These are phyloP conservation scores for Agrenia bidenticulata DNA, from an alignment of 2,888 invertebrate species.

Conservation along the genomic window DNA sequence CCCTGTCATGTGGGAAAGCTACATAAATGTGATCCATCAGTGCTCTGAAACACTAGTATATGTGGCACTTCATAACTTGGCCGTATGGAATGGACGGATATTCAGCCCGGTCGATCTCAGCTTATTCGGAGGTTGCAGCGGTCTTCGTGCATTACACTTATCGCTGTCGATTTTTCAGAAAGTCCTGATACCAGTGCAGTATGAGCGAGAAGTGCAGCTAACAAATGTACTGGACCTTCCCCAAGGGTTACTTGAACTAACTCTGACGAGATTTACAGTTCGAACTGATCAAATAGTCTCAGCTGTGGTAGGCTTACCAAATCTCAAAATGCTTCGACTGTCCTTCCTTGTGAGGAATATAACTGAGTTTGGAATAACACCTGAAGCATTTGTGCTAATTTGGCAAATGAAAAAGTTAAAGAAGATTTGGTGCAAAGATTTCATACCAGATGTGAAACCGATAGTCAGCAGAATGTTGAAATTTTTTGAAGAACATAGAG, in stretches of 20 bases:
- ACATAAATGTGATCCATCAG: neutral
- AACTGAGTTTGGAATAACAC: conserved; percentile 13
- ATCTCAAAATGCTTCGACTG: conserved; percentile 18
- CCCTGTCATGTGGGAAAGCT: conserved; percentile 19
- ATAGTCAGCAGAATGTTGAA: conserved; percentile 6
- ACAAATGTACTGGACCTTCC: conserved; percentile 11
- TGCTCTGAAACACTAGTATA: conserved; percentile 16
- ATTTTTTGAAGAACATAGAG: conserved; percentile 8
- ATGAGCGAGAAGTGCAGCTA: neutral
- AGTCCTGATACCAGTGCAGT: neutral
- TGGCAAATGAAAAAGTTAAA: conserved; percentile 24
- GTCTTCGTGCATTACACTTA: conserved; percentile 20
- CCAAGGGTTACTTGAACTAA: conserved; percentile 14
- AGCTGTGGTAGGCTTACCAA: conserved; percentile 7
- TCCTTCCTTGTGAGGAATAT: conserved; percentile 10
- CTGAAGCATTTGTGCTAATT: conserved; percentile 11
- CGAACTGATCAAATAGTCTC: conserved; percentile 13
- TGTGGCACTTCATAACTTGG: conserved; percentile 18
- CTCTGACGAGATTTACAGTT: conserved; percentile 18
- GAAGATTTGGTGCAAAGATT: conserved; percentile 23
- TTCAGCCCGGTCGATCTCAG: conserved; percentile 18
- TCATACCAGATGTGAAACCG: conserved; percentile 10
- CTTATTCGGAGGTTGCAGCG: conserved; percentile 6
- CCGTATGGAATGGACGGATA: conserved; percentile 4
- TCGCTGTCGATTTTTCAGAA: conserved; percentile 22